Evolutionary conservation across 2,888 invertebrate genomes (phyloP), one percentile per base, ranked within the genome.

Genomic region (Halocaridina rubra): DNA sequence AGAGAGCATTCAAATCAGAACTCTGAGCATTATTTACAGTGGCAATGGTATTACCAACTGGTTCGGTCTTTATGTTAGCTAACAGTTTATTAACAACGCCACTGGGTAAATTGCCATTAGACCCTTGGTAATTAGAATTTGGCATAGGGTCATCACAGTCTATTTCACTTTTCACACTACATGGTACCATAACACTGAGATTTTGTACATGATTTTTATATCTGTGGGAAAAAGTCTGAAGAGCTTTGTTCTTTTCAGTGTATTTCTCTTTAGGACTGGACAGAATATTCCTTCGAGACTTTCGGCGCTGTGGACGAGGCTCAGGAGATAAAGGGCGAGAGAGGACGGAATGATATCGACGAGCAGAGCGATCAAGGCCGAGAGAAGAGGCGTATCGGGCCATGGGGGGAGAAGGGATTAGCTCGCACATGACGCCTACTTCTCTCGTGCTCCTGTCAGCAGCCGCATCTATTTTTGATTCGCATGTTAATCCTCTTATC

Each of bases 391-490:
- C 61, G 29, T 72, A 77, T 10, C 64, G 59, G 16, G 71, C 59
- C 13, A 71, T 72, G 39, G 78, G 59, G 7, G 78, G 78, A 8
- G 84, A 76, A 27, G 81, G 81, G 33, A 81, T 76, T 46, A 84
- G 32, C 30, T 84, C 61, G 24, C 84, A 84, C 79, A 77, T 84
- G 2, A 84, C 74, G n/a, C 84, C 84, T 46, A 84, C 74, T n/a
- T 84, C 84, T 22, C 78, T 27, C 19, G 77, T 82, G 16, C 32
- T 29, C 19, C 3, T 8, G 7, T 27, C n/a, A 10, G 39, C 10
- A 30, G 33, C 13, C 24, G 61, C 16, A 3, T 4, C 30, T 24
- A 39, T 8, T 0, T 32, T 53, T 30, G 76, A 32, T 59, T n/a
- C 46, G 4, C 33, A 1, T 24, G 71, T 29, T 7, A 69, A n/a